Evolutionary conservation across 1,140 invertebrate genomes (phyloP).

Genomic region (Lordiphosa stackelbergi): DNA sequence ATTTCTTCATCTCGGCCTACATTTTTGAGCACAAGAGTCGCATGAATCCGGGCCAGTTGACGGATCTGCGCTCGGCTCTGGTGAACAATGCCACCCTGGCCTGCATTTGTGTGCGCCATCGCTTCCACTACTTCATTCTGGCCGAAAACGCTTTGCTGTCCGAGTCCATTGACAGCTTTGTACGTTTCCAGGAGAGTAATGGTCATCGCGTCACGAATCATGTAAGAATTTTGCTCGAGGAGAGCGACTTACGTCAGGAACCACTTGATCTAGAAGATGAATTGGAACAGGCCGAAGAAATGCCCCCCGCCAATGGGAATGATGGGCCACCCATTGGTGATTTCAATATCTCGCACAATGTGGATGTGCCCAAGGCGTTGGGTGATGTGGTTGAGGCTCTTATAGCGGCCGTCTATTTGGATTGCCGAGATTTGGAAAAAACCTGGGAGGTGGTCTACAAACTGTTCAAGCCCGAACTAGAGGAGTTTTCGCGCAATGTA

Average conservation of each 20-base stretch:
- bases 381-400: constrained; percentile 96
- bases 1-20: constrained; percentile 93
- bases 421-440: constrained; percentile 86
- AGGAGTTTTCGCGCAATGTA: constrained; percentile 87
- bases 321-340: constrained; percentile 6
- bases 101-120: constrained; percentile 90
- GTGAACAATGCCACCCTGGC: constrained; percentile 98
- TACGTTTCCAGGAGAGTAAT: constrained; percentile 85
- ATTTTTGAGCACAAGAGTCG: constrained; percentile 86
- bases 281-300: background rate
- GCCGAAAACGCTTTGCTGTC: constrained; percentile 82
- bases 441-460: constrained; percentile 91
- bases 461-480: constrained; percentile 86
- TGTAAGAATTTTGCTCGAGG: constrained; percentile 83
- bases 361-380: constrained; percentile 95
- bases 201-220: constrained; percentile 82
- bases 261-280: constrained; percentile 56
- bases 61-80: constrained; percentile 93
- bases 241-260: constrained; percentile 78
- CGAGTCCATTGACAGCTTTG: constrained; percentile 87
- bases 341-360: constrained; percentile 81
- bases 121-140: constrained; percentile 86
- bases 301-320: background rate
- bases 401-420: constrained; percentile 94
- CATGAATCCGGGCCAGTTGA: constrained; percentile 89